Evolutionary conservation across 30 jellyfish, hydroid and myxozoan genomes (phyloP), one percentile per base, ranked within the genome.

Genomic region (Aurelia sp.): DNA sequence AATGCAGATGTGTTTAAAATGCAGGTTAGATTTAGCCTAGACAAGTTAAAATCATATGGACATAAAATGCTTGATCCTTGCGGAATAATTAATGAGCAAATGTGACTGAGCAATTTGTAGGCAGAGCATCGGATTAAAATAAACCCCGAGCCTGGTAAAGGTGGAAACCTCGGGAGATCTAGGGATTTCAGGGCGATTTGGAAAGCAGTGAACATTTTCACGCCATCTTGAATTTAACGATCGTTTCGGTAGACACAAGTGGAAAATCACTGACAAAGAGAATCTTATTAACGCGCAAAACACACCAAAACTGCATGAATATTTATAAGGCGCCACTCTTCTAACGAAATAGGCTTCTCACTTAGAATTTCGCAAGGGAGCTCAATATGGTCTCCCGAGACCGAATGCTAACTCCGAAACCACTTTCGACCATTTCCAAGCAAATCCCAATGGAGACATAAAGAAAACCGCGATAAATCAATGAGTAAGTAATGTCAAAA

Each of bases 281-380:
- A 33, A 73, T 73, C 84, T 73, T 51, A 73, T 73, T 73, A 73
- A 50, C 47, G 84, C 84, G 33, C 84, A 73, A 51, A 73, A 73
- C 84, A 73, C 73, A 73, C 84, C 70, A 51, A 41, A 73, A 51
- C 11, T 16, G 5, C 84, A 73, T 73, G 71, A 73, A 73, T 73
- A 73, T 73, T 73, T 50, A 73, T 73, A 37, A 35, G 84, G 84
- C 84, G 84, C 84, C 84, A 50, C n/a, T 60, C 62, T 70, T 41
- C 71, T 13, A 21, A 35, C n/a, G 69, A 73, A 73, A 73, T 70
- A 33, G 64, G 47, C 27, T 73, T 51, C 57, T 73, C 84, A 73
- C 47, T 73, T 21, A 20, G 22, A 73, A 73, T 73, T 73, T 73
- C 84, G 51, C 71, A 44, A 16, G 71, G 71, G 84, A 22, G 16